These are phyloP conservation scores for Misgurnus mizolepis DNA, from an alignment of 2,113 vertebrate genomes.

Conservation along the genomic window DNA sequence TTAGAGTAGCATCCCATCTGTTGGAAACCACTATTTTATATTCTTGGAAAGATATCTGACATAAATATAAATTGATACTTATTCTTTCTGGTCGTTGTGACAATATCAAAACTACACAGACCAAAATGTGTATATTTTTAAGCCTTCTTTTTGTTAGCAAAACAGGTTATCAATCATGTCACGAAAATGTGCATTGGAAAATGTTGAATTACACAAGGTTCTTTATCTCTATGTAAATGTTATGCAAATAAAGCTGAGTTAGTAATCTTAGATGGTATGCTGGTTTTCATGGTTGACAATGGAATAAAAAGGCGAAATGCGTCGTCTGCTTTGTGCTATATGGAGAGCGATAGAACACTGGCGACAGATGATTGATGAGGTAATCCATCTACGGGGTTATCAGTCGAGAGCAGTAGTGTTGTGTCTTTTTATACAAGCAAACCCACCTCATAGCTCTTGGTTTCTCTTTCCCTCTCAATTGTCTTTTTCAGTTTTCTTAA, in stretches of 20 bases:
- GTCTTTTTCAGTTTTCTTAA: neutral
- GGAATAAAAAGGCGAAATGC: slow-evolving; percentile 30
- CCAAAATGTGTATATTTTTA: slow-evolving; percentile 9
- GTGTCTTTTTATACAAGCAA: neutral
- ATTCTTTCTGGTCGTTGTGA: neutral
- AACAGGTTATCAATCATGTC: slow-evolving; percentile 43
- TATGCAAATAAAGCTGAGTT: slow-evolving; percentile 38
- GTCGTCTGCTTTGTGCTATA: slow-evolving; percentile 16
- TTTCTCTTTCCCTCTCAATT: slow-evolving; percentile 20
- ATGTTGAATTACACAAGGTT: slow-evolving; percentile 38
- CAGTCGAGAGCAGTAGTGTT: slow-evolving; percentile 31
- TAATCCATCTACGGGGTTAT: slow-evolving; percentile 43
- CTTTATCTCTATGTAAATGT: slow-evolving; percentile 39
- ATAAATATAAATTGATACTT: slow-evolving; percentile 3
- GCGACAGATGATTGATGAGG: slow-evolving; percentile 40
- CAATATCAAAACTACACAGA: neutral
- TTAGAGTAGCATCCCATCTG: too few species aligned
- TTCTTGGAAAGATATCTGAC: neutral
- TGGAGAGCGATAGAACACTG: slow-evolving; percentile 20
- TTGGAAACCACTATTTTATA: neutral
- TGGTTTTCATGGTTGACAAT: slow-evolving; percentile 37
- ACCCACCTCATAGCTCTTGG: neutral
- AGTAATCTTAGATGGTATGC: slow-evolving; percentile 43
- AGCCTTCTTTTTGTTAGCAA: slow-evolving; percentile 7
- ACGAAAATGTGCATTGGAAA: slow-evolving; percentile 22